phyloP scores from a whole-genome alignment of 2,888 invertebrate genomes.

The Pollenia labialis region DNA sequence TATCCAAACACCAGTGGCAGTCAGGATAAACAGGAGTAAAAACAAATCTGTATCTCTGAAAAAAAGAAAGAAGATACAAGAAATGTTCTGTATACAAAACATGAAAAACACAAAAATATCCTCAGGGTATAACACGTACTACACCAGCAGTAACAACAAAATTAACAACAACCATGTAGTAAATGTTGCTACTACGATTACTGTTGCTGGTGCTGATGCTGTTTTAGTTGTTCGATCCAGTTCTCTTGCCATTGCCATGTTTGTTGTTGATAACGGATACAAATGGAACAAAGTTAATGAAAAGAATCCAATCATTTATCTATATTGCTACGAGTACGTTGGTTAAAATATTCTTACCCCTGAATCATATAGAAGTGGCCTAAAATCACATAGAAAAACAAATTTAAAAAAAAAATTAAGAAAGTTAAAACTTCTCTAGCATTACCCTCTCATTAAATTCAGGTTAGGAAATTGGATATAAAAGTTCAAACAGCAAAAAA shows the following conservation, averaged over 20 bases:
- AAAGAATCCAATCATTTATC: constrained; percentile 50
- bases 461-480: too few species aligned
- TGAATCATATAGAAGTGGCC: too few species aligned
- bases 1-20: constrained; percentile 39
- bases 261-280: constrained; percentile 35
- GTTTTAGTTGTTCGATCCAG: neutral
- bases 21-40: constrained; percentile 5
- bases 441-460: too few species aligned
- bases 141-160: constrained; percentile 49
- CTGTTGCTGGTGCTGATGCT: constrained; percentile 23
- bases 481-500: too few species aligned
- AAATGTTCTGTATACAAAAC: constrained; percentile 28
- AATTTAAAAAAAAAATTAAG: too few species aligned
- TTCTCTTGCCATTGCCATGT: constrained; percentile 1
- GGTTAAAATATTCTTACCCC: too few species aligned
- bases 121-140: constrained; percentile 62
- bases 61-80: constrained; percentile 10
- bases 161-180: constrained; percentile 37
- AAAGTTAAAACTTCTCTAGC: too few species aligned
- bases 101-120: constrained; percentile 61
- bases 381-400: too few species aligned
- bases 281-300: neutral
- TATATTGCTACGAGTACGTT: neutral
- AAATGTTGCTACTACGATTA: constrained; percentile 11
- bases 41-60: constrained; percentile 12